Percentiles rank a stretch among this genome's conserved stretches.
phyloP scores from a whole-genome alignment of 1,140 invertebrate species.

The Penaeus indicus region DNA sequence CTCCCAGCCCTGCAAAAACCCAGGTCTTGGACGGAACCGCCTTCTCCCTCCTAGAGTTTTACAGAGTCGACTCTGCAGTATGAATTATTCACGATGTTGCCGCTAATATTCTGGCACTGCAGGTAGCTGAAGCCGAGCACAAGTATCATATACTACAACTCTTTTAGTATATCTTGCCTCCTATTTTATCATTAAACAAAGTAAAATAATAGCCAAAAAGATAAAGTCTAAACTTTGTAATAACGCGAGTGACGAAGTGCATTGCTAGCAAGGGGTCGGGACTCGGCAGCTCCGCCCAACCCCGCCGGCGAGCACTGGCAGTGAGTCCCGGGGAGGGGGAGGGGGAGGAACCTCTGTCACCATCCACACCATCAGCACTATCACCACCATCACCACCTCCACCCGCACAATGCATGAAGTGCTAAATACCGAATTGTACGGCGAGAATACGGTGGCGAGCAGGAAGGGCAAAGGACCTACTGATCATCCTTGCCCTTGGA shows the following conservation, averaged over 20 bases:
- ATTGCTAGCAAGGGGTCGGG: conserved; percentile 44
- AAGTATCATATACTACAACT: too few species aligned
- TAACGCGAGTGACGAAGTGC: conserved; percentile 56
- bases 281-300: conserved; percentile 47
- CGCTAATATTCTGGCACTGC: conserved; percentile 57
- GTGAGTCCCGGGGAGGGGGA: conserved; percentile 23
- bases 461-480: background rate
- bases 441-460: background rate
- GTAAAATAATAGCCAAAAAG: background rate
- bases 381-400: conserved; percentile 31
- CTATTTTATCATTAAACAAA: conserved; percentile 18
- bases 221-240: conserved; percentile 13
- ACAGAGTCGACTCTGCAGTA: conserved; percentile 61
- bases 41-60: conserved; percentile 62
- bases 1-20: conserved; percentile 63
- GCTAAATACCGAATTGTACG: conserved; percentile 37
- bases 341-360: conserved; percentile 5
- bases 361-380: conserved; percentile 17
- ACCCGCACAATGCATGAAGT: conserved; percentile 29
- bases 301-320: conserved; percentile 37
- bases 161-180: background rate
- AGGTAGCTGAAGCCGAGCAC: conserved; percentile 21
- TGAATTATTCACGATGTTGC: conserved; percentile 62
- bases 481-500: background rate
- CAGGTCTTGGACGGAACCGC: conserved; percentile 63